phyloP scores from a whole-genome alignment of 2,797 vertebrate species.

The Amblyraja radiata region DNA sequence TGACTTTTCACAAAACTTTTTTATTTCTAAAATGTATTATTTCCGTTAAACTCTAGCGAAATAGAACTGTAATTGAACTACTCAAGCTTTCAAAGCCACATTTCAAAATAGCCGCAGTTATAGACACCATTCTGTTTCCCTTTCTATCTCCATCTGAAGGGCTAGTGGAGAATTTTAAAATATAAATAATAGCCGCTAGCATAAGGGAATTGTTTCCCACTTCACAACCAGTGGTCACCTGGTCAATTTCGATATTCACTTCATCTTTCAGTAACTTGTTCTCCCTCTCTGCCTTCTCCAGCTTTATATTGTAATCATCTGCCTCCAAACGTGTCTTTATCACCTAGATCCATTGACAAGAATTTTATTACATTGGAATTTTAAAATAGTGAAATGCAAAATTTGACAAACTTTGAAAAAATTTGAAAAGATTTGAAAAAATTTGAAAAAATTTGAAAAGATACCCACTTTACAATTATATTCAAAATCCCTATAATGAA shows the following conservation, averaged over 20 bases:
- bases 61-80: background rate
- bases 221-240: slow-evolving; percentile 50
- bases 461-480: background rate
- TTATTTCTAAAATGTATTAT: background rate
- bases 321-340: slow-evolving; percentile 70
- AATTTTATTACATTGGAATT: background rate
- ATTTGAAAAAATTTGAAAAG: too few relatives aligned
- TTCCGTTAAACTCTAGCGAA: background rate
- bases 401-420: background rate
- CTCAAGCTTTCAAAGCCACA: background rate
- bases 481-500: background rate
- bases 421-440: too few relatives aligned
- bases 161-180: background rate
- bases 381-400: background rate
- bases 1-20: background rate
- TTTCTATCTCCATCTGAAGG: background rate
- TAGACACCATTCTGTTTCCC: background rate
- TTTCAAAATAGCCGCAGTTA: too few relatives aligned
- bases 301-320: slow-evolving; percentile 64
- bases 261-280: slow-evolving; percentile 61
- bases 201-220: background rate
- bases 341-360: slow-evolving; percentile 55
- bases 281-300: slow-evolving; percentile 67
- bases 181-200: background rate
- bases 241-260: slow-evolving; percentile 67